These are phyloP conservation scores for Dasysyrphus tricinctus DNA, from an alignment of 2,888 invertebrate genomes.

Conservation along the genomic window DNA sequence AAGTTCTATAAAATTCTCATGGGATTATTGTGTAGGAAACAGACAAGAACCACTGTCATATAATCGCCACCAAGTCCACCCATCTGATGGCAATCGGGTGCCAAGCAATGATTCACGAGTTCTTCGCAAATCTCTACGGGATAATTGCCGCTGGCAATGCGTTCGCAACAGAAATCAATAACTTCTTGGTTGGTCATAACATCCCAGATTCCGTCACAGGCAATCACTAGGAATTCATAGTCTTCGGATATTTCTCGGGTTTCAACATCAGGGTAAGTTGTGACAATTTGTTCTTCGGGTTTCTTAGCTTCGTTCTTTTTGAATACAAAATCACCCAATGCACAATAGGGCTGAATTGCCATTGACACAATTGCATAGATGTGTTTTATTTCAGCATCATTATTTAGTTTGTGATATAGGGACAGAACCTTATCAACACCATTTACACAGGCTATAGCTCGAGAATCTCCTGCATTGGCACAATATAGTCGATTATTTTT, in stretches of 20 bases:
- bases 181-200: slow-evolving; percentile 98
- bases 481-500: no score
- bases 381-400: no score
- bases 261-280: slow-evolving; percentile 97
- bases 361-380: no score
- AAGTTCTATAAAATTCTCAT: slow-evolving; percentile 81
- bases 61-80: slow-evolving; percentile 99
- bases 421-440: no score
- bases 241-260: slow-evolving; percentile 91
- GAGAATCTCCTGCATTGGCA: no score
- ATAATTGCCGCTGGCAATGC: slow-evolving; percentile 91
- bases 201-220: slow-evolving; percentile 99
- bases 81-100: slow-evolving; percentile 98
- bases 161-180: slow-evolving; percentile 92
- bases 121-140: slow-evolving; percentile 98
- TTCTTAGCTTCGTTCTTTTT: no score
- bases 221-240: slow-evolving; percentile 98
- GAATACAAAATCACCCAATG: no score
- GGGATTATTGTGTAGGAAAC: slow-evolving; percentile 85
- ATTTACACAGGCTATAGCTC: no score
- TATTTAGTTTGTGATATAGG: no score
- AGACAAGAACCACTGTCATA: slow-evolving; percentile 97
- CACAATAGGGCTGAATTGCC: no score
- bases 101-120: slow-evolving; percentile 96
- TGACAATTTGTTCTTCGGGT: no score